Percentiles rank a stretch among this genome's conserved stretches.
Conservation (phyloP, 2,888 invertebrate species). For the Pelosia muscerda region DNA sequence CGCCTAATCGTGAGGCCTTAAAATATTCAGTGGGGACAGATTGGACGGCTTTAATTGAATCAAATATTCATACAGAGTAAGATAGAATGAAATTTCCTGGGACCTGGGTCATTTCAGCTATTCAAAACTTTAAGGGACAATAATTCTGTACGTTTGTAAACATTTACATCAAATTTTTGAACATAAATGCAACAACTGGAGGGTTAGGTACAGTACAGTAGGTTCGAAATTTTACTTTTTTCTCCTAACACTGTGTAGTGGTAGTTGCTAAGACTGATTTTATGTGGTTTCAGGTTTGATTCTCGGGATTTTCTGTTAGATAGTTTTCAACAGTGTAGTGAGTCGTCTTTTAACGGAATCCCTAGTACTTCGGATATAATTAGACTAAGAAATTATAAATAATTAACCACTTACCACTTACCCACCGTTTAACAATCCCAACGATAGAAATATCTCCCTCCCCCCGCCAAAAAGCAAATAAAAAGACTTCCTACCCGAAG, state of each 20-base stretch:
- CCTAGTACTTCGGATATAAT: background rate
- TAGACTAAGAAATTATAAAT: no score
- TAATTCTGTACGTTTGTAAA: slow-evolving; percentile 38
- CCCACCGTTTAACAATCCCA: no score
- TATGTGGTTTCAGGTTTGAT: background rate
- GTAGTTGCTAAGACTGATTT: background rate
- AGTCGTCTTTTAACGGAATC: background rate
- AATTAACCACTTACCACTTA: no score
- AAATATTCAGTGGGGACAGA: slow-evolving; percentile 45
- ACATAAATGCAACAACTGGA: background rate
- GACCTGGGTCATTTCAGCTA: slow-evolving; percentile 46
- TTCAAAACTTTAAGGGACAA: slow-evolving; percentile 47
- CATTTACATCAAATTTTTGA: slow-evolving; percentile 8
- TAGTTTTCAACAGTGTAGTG: background rate
- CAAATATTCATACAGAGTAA: slow-evolving; percentile 45
- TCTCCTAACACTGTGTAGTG: background rate
- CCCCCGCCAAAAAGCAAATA: no score
- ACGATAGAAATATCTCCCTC: no score
- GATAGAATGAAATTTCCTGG: slow-evolving; percentile 29
- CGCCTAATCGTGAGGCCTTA: slow-evolving; percentile 35
- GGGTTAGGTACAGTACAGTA: no score
- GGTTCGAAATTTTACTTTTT: background rate
- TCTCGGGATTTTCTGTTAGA: background rate
- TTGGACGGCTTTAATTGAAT: slow-evolving; percentile 52
- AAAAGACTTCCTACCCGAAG: no score